Conservation (phyloP, 2,888 invertebrate species). For the Taphrorychus bicolor region DNA sequence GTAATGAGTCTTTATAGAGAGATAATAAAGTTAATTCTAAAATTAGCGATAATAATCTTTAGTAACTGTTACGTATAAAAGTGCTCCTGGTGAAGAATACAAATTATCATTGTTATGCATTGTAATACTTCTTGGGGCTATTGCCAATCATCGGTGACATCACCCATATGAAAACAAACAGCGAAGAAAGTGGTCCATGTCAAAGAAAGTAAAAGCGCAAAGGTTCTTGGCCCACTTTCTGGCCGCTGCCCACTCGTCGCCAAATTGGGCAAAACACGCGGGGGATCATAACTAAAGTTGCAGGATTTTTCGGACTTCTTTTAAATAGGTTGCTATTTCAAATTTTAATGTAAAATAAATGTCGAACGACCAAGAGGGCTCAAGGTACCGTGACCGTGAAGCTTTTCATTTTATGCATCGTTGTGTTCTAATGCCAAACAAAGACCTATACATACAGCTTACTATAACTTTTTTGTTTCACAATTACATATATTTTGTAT, state of each 20-base stretch:
- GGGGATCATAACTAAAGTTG: no score
- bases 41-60: not conserved
- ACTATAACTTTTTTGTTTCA: no score
- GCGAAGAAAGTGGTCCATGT: slow-evolving; percentile 25
- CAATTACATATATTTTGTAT: no score
- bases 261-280: slow-evolving; percentile 10
- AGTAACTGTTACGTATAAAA: not conserved
- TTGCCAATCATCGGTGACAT: slow-evolving; percentile 14
- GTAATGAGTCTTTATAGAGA: not conserved
- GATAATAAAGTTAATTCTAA: not conserved
- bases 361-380: no score
- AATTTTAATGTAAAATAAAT: no score
- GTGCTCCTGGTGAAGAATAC: not conserved
- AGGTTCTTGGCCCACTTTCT: slow-evolving; percentile 17
- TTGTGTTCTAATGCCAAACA: no score
- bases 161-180: slow-evolving; percentile 14
- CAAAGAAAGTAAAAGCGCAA: slow-evolving; percentile 33
- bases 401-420: no score
- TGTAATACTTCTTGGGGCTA: not conserved
- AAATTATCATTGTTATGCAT: not conserved
- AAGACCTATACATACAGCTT: no score
- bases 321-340: no score
- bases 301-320: no score
- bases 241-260: slow-evolving; percentile 1
- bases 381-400: no score